Evolutionary conservation across 2,113 vertebrate species (phyloP).

Genomic region (Perca flavescens): DNA sequence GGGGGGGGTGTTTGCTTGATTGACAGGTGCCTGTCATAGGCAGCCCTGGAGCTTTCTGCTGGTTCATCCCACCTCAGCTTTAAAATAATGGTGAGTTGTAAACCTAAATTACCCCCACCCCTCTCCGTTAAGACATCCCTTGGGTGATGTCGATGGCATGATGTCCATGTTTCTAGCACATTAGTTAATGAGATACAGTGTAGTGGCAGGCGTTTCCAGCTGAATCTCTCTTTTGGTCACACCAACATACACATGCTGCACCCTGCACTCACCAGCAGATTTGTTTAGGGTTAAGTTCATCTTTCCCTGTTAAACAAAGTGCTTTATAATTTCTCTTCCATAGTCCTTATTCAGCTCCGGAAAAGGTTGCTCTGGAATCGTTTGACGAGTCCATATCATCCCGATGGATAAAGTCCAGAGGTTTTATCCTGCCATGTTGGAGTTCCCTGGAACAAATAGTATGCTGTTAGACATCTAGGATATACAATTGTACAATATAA

Average conservation of each 20-base stretch:
- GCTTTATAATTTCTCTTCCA: neutral
- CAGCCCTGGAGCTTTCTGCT: neutral
- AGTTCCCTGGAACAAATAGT: constrained; percentile 72
- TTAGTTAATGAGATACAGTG: neutral
- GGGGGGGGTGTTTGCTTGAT: constrained; percentile 2
- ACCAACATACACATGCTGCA: neutral
- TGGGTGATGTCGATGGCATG: constrained; percentile 1
- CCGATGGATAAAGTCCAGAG: constrained; percentile 77
- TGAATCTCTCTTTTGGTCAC: neutral
- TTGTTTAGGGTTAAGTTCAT: constrained; percentile 5
- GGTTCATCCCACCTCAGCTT: neutral
- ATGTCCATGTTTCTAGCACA: neutral
- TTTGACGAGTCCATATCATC: constrained; percentile 24
- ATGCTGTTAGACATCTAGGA: constrained; percentile 16
- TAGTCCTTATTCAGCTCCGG: constrained; percentile 25
- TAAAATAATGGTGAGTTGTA: neutral
- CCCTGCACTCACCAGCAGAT: neutral
- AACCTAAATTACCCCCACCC: neutral
- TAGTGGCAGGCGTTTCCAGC: neutral
- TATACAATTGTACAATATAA: neutral
- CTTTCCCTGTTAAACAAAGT: neutral
- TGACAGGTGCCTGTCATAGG: constrained; percentile 18
- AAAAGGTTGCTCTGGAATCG: neutral
- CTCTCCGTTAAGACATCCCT: neutral
- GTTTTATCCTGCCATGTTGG: constrained; percentile 83